Base-by-base conservation (phyloP, 92 coral and sea anemone genomes). In the Heteractis magnifica region DNA sequence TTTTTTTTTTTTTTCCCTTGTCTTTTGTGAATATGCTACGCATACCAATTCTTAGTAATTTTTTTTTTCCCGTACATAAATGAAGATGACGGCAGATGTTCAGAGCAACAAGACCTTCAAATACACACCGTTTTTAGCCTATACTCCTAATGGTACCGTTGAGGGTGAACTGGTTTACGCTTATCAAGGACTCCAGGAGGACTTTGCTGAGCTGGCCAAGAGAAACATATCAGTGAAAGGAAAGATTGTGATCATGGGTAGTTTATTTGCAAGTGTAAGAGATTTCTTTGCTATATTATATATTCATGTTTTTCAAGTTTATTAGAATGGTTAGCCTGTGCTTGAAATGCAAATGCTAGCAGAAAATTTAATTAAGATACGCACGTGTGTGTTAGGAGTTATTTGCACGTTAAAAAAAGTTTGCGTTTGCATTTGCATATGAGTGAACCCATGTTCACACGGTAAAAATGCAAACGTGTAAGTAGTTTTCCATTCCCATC, bases 151-250 rank as follows among this genome's bases (percentile, higher is more conserved):
- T 80, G 90, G 92, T 6, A 83, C 87, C 0, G 92, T 86, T 6
- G 84, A 77, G 70, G 97, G 93, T 4, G 89, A 88, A 83, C 86
- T 93, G 19, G 82, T 93, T 26, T 93, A 93, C 77, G 90, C 83
- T 18, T 86, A 84, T 79, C 4, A 52, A 3, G 97, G 97, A 8
- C 59, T 8, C 3, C 4, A 49, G 18, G 23, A 62, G 0, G 97
- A 93, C 75, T 93, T 90, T 49, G 74, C 86, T 0, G 87, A 80
- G 53, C 72, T 93, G 76, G 79, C 76, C 11, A 85, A 75, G 14
- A 79, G 52, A 49, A 83, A 86, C 88, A 84, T 88, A 18, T 80
- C 92, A 10, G 73, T 90, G 10, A 90, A 90, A 70, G 93, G 97
- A 10, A 51, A 65, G 53, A 87, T 86, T 10, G 85, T 76, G 4